Evolutionary conservation across 1,140 invertebrate genomes (phyloP), one percentile per base, ranked within the genome.

Genomic region (Brachionus rotundiformis): DNA sequence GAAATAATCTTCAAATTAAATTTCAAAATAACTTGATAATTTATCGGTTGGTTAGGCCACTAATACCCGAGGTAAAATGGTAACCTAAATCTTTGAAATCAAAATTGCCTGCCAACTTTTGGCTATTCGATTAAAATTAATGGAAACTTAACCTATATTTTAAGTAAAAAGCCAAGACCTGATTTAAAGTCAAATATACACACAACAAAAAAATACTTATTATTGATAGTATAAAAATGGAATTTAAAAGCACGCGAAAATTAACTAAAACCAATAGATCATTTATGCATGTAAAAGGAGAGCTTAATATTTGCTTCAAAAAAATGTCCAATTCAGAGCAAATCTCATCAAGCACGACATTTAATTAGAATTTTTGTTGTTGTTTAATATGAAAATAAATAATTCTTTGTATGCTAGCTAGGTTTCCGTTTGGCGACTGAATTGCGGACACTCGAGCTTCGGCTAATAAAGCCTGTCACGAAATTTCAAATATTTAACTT

Each of bases 81-180:
- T 68, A 68, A 68, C 63, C 63, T 36, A 68, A 36, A 33, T 68
- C 33, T 33, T 68, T 3, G 19, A 68, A 16, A 68, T 2, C 33
- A n/a, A 36, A 36, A 36, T 36, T 19, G 16, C 29, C 19, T 19
- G 27, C 16, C 36, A 36, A 39, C n/a, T 19, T 19, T 36, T 36
- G n/a, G n/a, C n/a, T n/a, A n/a, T n/a, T n/a, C n/a, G n/a, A n/a
- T n/a, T n/a, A 63, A 63, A 31, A 3, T 36, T 39, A 68, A 68
- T 68, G 31, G 63, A 39, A 68, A 68, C 29, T 68, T 68, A 68
- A 68, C 63, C 63, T 68, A 68, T 6, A 39, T 68, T 33, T 68
- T 68, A 16, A 68, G 13, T 39, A 36, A 68, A 63, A 27, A 7
- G 29, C n/a, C n/a, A 63, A 63, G 11, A 63, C 25, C 29, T 63